Evolutionary conservation across 2,113 vertebrate species (phyloP).

Genomic region (Heliornis fulica): DNA sequence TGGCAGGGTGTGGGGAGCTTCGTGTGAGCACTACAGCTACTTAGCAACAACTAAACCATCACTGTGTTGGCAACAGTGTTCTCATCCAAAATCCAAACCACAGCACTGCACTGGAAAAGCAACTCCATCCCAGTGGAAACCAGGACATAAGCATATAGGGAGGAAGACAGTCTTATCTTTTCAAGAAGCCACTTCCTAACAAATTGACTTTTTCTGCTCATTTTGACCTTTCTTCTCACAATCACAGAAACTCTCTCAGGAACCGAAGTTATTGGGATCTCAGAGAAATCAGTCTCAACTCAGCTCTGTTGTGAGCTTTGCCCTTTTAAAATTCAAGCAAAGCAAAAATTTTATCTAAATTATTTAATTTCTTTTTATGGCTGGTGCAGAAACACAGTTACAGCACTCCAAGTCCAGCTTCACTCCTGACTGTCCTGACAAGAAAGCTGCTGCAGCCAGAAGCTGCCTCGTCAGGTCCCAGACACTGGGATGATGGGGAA

Average conservation of each 20-base stretch:
- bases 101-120: no score
- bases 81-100: no score
- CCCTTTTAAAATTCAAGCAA: neutral
- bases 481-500: neutral
- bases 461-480: neutral
- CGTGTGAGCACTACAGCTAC: no score
- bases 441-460: neutral
- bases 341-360: neutral
- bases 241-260: neutral
- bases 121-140: no score
- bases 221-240: neutral
- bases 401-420: neutral
- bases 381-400: neutral
- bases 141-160: neutral
- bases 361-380: neutral
- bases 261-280: neutral
- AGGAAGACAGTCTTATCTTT: neutral
- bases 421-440: neutral
- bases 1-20: no score
- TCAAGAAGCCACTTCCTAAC: neutral
- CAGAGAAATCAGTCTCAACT: neutral
- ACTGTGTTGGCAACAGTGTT: no score
- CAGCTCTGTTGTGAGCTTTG: neutral
- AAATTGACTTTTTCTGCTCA: neutral
- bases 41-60: no score